A percentile compares a stretch with the other conserved stretches of the same genome.
phyloP scores from a whole-genome alignment of 2,888 invertebrate genomes.

The Zhuqinia jingwanae region DNA sequence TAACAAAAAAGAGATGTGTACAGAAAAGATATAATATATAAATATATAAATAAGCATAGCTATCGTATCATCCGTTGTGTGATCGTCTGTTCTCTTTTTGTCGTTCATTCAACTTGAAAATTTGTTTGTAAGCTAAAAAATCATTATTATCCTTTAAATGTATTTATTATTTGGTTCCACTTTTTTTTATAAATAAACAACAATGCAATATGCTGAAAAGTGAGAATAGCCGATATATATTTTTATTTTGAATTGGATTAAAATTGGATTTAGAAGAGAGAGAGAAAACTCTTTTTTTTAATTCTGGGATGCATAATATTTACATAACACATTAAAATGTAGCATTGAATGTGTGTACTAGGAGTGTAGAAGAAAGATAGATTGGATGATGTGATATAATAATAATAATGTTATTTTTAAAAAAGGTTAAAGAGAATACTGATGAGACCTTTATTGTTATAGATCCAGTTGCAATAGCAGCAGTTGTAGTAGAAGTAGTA shows the following conservation, averaged over 20 bases:
- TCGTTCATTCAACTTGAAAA: background rate
- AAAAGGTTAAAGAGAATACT: conserved; percentile 10
- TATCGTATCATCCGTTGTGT: too few species aligned
- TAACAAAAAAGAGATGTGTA: too few species aligned
- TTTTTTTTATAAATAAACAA: too few species aligned
- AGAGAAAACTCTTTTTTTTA: too few species aligned
- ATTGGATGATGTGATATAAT: conserved; percentile 2
- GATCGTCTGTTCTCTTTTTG: background rate
- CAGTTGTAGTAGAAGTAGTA: too few species aligned
- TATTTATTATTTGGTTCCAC: background rate
- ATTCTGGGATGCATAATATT: background rate
- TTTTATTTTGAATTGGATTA: too few species aligned
- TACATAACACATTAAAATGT: conserved; percentile 19
- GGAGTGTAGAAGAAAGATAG: background rate
- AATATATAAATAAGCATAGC: too few species aligned
- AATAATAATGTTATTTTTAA: background rate
- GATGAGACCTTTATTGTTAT: conserved; percentile 57
- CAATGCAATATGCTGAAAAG: too few species aligned
- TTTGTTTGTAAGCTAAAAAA: background rate
- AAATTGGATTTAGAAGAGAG: too few species aligned
- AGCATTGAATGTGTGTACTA: too few species aligned
- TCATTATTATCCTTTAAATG: conserved; percentile 10
- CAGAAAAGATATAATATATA: too few species aligned
- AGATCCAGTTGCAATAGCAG: conserved; percentile 49
- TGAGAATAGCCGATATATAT: too few species aligned